Evolutionary conservation across 2,888 invertebrate species (phyloP).

Genomic region (Harpalus rubripes): DNA sequence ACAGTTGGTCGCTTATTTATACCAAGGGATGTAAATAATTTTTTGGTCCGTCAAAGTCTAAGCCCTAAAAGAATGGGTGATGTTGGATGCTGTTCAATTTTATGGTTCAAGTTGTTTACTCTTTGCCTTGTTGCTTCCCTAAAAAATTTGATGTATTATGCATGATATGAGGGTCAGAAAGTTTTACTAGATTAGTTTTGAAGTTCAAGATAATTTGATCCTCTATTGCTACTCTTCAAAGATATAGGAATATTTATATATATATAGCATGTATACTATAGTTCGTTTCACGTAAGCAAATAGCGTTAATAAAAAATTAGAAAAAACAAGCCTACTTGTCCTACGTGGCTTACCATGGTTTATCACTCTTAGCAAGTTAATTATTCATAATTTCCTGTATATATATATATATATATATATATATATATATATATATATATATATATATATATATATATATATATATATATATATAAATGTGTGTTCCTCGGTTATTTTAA

Average conservation of each 20-base stretch:
- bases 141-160: background rate
- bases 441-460: too few relatives aligned
- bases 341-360: too few relatives aligned
- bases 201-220: background rate
- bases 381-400: too few relatives aligned
- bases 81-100: constrained; percentile 34
- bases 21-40: constrained; percentile 34
- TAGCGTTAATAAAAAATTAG: too few relatives aligned
- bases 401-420: too few relatives aligned
- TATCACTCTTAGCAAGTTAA: too few relatives aligned
- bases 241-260: background rate
- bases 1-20: constrained; percentile 54
- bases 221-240: background rate
- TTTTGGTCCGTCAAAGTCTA: constrained; percentile 22
- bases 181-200: constrained; percentile 1
- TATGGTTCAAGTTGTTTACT: constrained; percentile 7
- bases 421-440: too few relatives aligned
- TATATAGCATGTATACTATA: too few relatives aligned
- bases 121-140: constrained; percentile 25
- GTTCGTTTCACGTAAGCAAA: too few relatives aligned
- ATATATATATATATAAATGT: too few relatives aligned
- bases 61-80: constrained; percentile 18
- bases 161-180: background rate
- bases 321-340: too few relatives aligned
- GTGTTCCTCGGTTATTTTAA: too few relatives aligned